phyloP scores from a whole-genome alignment of 2,888 invertebrate species.

The Melinaea marsaeus region DNA sequence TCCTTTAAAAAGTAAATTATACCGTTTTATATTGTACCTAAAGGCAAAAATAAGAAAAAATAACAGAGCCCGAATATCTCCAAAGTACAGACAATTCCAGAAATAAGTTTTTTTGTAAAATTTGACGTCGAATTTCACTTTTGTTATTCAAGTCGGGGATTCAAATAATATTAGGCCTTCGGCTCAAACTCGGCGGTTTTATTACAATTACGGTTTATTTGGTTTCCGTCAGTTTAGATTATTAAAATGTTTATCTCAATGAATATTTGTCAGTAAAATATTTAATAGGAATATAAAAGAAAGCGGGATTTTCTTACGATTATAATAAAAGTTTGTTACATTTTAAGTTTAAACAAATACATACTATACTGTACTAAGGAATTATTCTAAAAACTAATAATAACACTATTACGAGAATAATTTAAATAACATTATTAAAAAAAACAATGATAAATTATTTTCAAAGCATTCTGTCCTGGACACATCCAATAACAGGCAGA shows the following conservation, averaged over 20 bases:
- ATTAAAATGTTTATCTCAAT: constrained; percentile 20
- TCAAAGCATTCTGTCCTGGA: no score
- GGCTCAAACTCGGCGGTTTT: constrained; percentile 8
- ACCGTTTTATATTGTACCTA: no score
- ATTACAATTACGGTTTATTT: constrained; percentile 8
- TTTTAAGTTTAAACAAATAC: no score
- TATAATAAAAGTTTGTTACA: background rate
- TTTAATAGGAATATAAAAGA: background rate
- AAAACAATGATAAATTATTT: no score
- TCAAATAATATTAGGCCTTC: background rate
- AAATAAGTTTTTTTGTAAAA: background rate
- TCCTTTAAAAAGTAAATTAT: no score
- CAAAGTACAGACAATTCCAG: background rate
- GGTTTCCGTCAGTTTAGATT: constrained; percentile 1
- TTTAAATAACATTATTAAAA: no score
- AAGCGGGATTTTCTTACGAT: background rate
- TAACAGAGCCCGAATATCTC: background rate
- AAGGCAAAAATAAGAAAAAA: no score
- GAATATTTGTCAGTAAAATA: constrained; percentile 9
- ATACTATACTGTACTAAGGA: no score
- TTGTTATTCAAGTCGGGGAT: background rate
- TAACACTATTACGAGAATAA: no score
- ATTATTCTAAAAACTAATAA: no score
- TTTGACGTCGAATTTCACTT: constrained; percentile 1
- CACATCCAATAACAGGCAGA: no score